Percentiles rank a stretch among this genome's conserved stretches.
Conservation (phyloP, 2,888 invertebrate species). For the Lissocephala sabroskyi region DNA sequence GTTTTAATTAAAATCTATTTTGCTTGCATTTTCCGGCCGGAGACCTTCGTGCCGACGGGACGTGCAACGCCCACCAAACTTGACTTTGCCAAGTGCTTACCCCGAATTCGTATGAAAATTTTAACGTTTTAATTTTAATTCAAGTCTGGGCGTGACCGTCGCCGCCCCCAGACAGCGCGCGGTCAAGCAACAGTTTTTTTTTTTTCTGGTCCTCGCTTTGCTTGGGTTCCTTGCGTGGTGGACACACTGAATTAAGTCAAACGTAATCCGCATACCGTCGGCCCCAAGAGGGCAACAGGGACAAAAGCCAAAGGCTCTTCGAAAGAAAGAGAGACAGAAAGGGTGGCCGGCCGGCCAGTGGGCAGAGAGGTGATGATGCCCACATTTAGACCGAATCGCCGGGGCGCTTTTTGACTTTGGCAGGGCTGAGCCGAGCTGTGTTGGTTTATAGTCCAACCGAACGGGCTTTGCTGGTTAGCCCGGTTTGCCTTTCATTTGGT, state of each 20-base stretch:
- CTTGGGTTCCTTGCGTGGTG: neutral
- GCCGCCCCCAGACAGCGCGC: constrained; percentile 21
- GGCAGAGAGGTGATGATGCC: neutral
- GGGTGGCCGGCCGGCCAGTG: neutral
- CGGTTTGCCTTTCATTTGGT: constrained; percentile 15
- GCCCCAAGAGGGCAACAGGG: constrained; percentile 41
- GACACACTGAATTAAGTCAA: constrained; percentile 62
- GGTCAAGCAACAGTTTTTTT: constrained; percentile 46
- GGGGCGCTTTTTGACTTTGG: constrained; percentile 52
- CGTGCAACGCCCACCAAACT: neutral
- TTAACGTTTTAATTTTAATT: constrained; percentile 69
- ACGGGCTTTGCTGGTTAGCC: constrained; percentile 5
- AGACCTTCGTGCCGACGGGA: neutral
- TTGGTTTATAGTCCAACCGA: too few species aligned
- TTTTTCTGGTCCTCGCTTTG: neutral
- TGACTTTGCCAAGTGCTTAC: constrained; percentile 28
- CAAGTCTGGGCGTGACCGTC: constrained; percentile 50
- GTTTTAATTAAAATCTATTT: constrained; percentile 64
- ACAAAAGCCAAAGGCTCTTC: neutral
- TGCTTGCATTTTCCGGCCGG: constrained; percentile 56
- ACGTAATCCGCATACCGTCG: constrained; percentile 68
- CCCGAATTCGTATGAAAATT: constrained; percentile 34
- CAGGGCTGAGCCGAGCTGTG: neutral
- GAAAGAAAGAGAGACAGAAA: neutral
- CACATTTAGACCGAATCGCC: neutral